These are phyloP conservation scores for Leucoma salicis DNA, from an alignment of 2,888 invertebrate species.

Conservation along the genomic window DNA sequence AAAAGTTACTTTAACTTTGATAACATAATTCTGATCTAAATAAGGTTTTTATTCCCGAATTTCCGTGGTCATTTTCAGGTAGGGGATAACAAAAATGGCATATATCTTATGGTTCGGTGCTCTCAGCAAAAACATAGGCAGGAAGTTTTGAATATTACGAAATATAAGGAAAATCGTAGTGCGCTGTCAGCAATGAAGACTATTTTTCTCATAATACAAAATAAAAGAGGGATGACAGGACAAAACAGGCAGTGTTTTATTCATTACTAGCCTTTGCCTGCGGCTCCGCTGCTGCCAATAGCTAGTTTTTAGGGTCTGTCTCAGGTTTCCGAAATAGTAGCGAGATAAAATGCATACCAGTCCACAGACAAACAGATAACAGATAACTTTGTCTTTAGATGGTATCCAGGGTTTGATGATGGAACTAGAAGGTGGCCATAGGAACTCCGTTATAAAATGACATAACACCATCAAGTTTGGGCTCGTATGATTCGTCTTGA, in stretches of 20 bases:
- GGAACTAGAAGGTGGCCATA: no score
- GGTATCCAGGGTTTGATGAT: no score
- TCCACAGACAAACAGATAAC: no score
- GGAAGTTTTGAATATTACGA: slow-evolving; percentile 52
- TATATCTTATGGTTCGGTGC: slow-evolving; percentile 51
- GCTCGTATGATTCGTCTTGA: no score
- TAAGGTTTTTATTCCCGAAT: slow-evolving; percentile 38
- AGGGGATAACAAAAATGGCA: slow-evolving; percentile 32
- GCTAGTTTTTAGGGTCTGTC: no score
- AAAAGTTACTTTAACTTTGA: slow-evolving; percentile 42
- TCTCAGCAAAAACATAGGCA: slow-evolving; percentile 51
- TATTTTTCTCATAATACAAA: slow-evolving; percentile 27
- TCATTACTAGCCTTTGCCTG: no score
- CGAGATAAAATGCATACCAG: neutral
- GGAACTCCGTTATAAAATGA: no score
- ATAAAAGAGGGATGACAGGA: slow-evolving; percentile 22
- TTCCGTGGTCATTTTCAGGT: slow-evolving; percentile 53
- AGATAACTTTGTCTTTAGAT: no score
- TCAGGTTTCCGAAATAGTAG: no score
- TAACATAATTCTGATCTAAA: slow-evolving; percentile 49
- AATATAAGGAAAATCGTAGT: slow-evolving; percentile 51
- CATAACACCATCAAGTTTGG: no score
- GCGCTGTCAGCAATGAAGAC: slow-evolving; percentile 39
- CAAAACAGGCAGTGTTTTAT: slow-evolving; percentile 14
- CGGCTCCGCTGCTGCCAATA: no score